Conservation (phyloP, 64 coral and sea anemone genomes). For the Montipora foliosa region DNA sequence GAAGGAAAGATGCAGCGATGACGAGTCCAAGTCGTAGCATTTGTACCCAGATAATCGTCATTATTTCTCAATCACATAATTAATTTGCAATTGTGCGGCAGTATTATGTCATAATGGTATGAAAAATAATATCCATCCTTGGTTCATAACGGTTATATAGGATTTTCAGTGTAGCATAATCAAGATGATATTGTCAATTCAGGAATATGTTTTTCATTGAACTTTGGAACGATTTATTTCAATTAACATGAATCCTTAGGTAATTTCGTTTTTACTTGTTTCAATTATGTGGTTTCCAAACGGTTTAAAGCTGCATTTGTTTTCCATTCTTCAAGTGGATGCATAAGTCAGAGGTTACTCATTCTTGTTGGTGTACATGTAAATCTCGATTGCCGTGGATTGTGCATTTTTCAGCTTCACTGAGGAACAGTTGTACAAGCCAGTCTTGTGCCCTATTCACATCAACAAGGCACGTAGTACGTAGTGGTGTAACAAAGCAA, state of each 20-base stretch:
- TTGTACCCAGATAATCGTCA: background rate
- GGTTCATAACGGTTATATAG: conserved; percentile 1
- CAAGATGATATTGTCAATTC: conserved; percentile 20
- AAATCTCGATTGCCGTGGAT: no score
- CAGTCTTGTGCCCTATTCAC: no score
- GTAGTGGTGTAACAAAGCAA: no score
- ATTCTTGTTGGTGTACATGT: no score
- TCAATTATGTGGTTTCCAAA: background rate
- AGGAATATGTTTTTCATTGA: conserved; percentile 8
- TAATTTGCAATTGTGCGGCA: conserved; percentile 8
- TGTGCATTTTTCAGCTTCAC: no score
- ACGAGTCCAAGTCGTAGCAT: conserved; percentile 33
- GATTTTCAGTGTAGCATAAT: conserved; percentile 25
- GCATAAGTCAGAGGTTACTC: no score
- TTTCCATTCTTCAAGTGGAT: background rate
- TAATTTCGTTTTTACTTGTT: background rate
- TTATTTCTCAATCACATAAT: background rate
- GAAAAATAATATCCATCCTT: background rate
- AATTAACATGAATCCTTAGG: background rate
- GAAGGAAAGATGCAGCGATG: conserved; percentile 20
- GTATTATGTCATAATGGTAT: background rate
- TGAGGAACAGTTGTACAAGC: no score
- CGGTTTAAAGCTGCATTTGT: background rate
- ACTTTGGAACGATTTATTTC: background rate
- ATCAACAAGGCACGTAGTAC: no score